Evolutionary conservation across 1,140 invertebrate species (phyloP), one percentile per base, ranked within the genome.

Genomic region (Potamilus streckersoni): DNA sequence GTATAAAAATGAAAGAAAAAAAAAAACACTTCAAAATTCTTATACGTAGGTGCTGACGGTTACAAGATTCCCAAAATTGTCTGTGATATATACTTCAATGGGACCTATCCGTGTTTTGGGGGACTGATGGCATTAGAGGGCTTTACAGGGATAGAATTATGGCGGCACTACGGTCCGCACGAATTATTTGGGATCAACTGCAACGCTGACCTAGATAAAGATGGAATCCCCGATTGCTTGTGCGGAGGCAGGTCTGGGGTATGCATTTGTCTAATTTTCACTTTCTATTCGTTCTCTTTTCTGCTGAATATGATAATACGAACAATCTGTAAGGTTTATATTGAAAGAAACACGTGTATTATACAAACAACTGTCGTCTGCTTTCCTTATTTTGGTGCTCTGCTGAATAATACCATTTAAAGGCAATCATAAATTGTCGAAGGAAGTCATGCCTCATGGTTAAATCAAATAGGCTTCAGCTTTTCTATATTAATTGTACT

Each of bases 51-150:
- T 64, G 90, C 89, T 59, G 91, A 92, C 85, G 91, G 91, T 11
- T 89, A 90, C 79, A 86, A 86, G 49, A 87, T 91, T 55, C 90
- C 91, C 17, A 82, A 88, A 14, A 86, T 91, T 60, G 89, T 93
- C 65, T 95, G 94, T 88, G 90, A 92, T 73, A 90, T 94, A 49
- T 94, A 94, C 81, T 93, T 95, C 85, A 89, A 90, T 62, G 91
- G 92, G 14, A 90, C 91, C 71, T 87, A 89, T 27, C 93, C 93
- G 2, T 96, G 95, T 88, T 91, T 93, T 74, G 95, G 95, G 13
- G 95, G 95, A 20, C 90, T 96, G 23, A 86, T 96, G 71, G 95
- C 95, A 8, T 81, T 96, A 15, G 92, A 96, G 88, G 95, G 95
- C 2, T 87, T 84, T 64, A 93, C 92, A 69, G 95, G 95, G 2